These are phyloP conservation scores for Melikaiella ostensackeni DNA, from an alignment of 2,888 invertebrate species.

Conservation along the genomic window DNA sequence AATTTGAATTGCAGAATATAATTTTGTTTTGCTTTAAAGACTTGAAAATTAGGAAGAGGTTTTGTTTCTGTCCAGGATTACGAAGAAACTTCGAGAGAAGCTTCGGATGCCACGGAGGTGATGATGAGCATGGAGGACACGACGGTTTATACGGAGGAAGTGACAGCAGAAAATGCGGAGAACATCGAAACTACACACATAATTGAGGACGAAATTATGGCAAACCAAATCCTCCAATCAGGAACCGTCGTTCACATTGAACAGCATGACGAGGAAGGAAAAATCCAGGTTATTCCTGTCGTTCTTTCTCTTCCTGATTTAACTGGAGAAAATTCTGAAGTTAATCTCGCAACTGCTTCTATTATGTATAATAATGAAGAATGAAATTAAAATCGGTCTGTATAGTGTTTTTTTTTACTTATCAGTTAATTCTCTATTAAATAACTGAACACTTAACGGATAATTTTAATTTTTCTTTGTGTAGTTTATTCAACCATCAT, in stretches of 20 bases:
- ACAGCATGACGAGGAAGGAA: conserved; percentile 71
- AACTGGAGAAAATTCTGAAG: conserved; percentile 69
- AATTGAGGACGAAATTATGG: conserved; percentile 70
- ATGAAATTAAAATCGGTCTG: conserved; percentile 33
- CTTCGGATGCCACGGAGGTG: conserved; percentile 69
- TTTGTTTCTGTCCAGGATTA: conserved; percentile 65
- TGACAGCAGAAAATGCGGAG: conserved; percentile 71
- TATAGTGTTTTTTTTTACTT: neutral
- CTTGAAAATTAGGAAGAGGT: no score
- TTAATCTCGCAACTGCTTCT: conserved; percentile 72
- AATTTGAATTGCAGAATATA: no score
- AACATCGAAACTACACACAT: conserved; percentile 62
- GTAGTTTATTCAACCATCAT: no score
- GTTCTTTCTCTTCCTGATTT: conserved; percentile 73
- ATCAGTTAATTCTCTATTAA: neutral
- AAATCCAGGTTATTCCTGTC: conserved; percentile 74
- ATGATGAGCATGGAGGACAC: conserved; percentile 71
- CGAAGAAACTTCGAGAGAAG: conserved; percentile 71
- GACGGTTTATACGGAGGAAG: conserved; percentile 74
- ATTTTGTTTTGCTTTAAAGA: no score
- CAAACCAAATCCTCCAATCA: conserved; percentile 67
- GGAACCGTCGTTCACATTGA: conserved; percentile 72
- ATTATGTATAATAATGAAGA: conserved; percentile 73
- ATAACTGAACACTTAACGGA: no score
- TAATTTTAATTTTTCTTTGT: no score